Conservation (phyloP, 2,797 vertebrate species). For the Gymnocypris eckloni region DNA sequence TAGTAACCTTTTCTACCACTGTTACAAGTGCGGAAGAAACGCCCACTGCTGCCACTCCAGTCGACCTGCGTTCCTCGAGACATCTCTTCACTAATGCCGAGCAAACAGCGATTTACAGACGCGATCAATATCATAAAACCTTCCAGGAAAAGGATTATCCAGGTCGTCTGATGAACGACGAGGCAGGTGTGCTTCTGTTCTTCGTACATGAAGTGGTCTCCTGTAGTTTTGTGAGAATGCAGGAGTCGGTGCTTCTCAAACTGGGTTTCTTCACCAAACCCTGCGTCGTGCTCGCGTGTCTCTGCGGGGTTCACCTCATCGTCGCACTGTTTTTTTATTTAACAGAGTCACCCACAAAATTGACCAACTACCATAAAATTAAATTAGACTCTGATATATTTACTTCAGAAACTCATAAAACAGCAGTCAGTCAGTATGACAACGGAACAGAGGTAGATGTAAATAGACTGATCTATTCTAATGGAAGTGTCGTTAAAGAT, state of each 20-base stretch:
- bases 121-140: neutral
- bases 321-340: slow-evolving; percentile 38
- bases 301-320: slow-evolving; percentile 32
- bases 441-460: neutral
- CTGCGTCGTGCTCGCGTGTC: neutral
- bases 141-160: neutral
- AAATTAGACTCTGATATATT: too few species aligned
- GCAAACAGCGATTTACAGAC: neutral
- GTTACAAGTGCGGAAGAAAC: neutral
- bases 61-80: neutral
- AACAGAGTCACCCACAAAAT: neutral
- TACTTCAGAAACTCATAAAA: neutral
- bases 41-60: neutral
- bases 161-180: neutral
- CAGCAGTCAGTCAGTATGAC: neutral
- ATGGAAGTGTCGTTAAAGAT: neutral
- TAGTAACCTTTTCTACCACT: neutral
- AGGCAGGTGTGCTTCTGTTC: neutral
- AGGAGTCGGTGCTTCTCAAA: neutral
- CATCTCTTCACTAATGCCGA: neutral
- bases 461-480: neutral
- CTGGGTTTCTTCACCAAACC: slow-evolving; percentile 13
- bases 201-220: neutral
- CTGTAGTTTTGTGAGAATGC: slow-evolving; percentile 14
- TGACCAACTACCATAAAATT: neutral